Conservation (phyloP, 2,113 vertebrate species). For the Nothobranchius kuhntae region DNA sequence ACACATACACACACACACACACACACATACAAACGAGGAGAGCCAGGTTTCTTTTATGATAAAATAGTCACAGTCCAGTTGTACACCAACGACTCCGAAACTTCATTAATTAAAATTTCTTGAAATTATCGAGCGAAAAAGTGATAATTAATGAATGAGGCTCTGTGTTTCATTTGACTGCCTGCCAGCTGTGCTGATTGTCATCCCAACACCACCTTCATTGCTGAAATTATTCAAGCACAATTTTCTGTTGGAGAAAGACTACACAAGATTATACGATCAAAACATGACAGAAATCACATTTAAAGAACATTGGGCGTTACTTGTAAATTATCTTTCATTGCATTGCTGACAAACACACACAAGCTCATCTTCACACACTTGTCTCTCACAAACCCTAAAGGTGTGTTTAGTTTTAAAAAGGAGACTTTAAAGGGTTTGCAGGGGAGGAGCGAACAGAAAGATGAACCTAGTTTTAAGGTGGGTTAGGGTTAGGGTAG, state of each 20-base stretch:
- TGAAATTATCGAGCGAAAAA: constrained; percentile 31
- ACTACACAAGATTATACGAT: accelerated
- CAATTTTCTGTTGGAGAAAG: background rate
- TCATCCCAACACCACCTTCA: constrained; percentile 18
- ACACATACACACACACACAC: background rate
- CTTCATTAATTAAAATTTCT: constrained; percentile 32
- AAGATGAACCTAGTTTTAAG: no score
- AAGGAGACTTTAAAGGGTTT: constrained; percentile 9
- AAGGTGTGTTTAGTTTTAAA: background rate
- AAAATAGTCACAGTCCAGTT: constrained; percentile 35
- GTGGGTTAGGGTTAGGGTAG: no score
- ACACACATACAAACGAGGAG: constrained; percentile 33
- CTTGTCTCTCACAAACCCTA: background rate
- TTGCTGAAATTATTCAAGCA: constrained; percentile 37
- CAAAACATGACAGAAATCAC: background rate
- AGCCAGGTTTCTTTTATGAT: constrained; percentile 20
- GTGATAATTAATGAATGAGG: constrained; percentile 51
- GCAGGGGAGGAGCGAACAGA: background rate
- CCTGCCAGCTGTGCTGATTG: constrained; percentile 50
- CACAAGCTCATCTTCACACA: background rate
- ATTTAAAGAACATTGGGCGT: constrained; percentile 6
- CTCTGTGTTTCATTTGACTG: constrained; percentile 44
- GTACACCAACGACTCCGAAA: constrained; percentile 18
- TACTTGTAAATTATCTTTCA: background rate
- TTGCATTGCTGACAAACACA: background rate